Evolutionary conservation across 1,140 invertebrate genomes (phyloP).

Genomic region (Philaenus spumarius): DNA sequence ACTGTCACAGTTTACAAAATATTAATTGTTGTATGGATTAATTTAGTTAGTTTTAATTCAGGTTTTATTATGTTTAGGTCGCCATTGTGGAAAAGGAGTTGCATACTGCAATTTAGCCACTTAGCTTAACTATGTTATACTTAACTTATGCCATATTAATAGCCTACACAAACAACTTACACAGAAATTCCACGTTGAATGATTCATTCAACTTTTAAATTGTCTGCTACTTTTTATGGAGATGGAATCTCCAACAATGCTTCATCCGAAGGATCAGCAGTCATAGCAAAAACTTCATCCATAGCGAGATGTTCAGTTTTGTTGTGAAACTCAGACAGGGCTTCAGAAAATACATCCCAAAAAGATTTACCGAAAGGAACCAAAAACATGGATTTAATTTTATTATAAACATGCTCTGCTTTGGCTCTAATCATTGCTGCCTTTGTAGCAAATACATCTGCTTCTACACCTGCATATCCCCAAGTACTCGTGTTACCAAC

Average conservation of each 20-base stretch:
- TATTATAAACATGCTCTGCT: slow-evolving; percentile 55
- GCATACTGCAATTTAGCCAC: too few relatives aligned
- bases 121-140: too few relatives aligned
- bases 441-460: slow-evolving; percentile 50
- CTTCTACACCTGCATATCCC: slow-evolving; percentile 47
- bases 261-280: neutral
- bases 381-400: slow-evolving; percentile 49
- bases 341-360: slow-evolving; percentile 50
- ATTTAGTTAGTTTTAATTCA: too few relatives aligned
- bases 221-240: too few relatives aligned
- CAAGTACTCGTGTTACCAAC: slow-evolving; percentile 66
- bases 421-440: slow-evolving; percentile 57
- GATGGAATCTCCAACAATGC: neutral
- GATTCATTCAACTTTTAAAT: too few relatives aligned
- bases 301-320: slow-evolving; percentile 49
- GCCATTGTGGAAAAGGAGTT: too few relatives aligned
- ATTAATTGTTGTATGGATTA: too few relatives aligned
- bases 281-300: slow-evolving; percentile 40
- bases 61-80: too few relatives aligned
- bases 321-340: slow-evolving; percentile 48
- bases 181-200: too few relatives aligned
- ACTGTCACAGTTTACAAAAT: too few relatives aligned
- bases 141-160: too few relatives aligned
- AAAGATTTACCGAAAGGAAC: slow-evolving; percentile 46
- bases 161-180: too few relatives aligned